These are phyloP conservation scores for Drosophila suzukii DNA, from an alignment of 1,140 invertebrate genomes.

Conservation along the genomic window DNA sequence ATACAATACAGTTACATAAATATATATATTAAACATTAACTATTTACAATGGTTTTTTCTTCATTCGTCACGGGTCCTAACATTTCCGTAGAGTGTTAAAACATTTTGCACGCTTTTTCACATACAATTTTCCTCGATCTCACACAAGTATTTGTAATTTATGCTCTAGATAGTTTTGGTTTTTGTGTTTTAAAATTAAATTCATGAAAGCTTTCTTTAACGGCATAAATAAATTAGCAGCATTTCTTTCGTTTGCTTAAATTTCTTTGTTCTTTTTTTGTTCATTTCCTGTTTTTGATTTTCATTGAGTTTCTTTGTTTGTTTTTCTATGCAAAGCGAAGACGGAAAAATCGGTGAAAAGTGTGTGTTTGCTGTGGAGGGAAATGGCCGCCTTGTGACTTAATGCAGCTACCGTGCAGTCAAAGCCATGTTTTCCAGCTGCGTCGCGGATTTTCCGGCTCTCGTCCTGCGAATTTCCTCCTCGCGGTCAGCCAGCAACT, in stretches of 20 bases:
- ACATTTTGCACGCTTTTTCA: slow-evolving; percentile 40
- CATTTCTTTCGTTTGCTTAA: slow-evolving; percentile 27
- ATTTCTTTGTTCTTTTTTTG: slow-evolving; percentile 10
- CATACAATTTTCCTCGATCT: slow-evolving; percentile 7
- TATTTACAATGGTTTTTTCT: slow-evolving; percentile 58
- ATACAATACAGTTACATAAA: slow-evolving; percentile 72
- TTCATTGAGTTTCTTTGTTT: slow-evolving; percentile 36
- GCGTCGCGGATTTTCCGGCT: slow-evolving; percentile 34
- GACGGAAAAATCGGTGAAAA: slow-evolving; percentile 76
- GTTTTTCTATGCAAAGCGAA: slow-evolving; percentile 64
- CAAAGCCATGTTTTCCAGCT: slow-evolving; percentile 31
- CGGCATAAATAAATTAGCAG: slow-evolving; percentile 67
- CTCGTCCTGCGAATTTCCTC: slow-evolving; percentile 14
- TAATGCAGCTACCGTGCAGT: slow-evolving; percentile 75
- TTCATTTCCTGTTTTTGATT: slow-evolving; percentile 27
- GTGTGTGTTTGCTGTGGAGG: slow-evolving; percentile 39
- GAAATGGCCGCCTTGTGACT: slow-evolving; percentile 26
- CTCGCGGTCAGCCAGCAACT: slow-evolving; percentile 37
- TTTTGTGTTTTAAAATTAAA: slow-evolving; percentile 70
- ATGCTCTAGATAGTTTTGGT: slow-evolving; percentile 47
- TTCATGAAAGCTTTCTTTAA: slow-evolving; percentile 77
- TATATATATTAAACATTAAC: slow-evolving; percentile 69
- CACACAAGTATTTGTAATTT: slow-evolving; percentile 22
- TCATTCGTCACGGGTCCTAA: slow-evolving; percentile 12
- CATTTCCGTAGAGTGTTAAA: slow-evolving; percentile 39